Evolutionary conservation across 2,113 vertebrate species (phyloP), one percentile per base, ranked within the genome.

Genomic region (Eretmochelys imbricata): DNA sequence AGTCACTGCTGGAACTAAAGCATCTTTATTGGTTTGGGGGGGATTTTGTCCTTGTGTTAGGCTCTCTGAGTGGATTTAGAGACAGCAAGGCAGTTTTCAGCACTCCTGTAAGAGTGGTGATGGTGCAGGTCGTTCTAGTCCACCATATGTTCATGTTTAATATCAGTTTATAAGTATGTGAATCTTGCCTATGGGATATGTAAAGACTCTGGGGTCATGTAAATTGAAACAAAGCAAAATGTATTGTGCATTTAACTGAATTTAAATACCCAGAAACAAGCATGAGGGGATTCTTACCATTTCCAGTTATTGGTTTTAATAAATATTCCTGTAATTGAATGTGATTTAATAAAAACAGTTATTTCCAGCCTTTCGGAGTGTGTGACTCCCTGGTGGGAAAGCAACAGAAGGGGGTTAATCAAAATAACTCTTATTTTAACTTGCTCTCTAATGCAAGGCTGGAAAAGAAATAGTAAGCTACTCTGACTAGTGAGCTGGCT

Each of bases 291-390:
- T 97, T 96, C 86, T 97, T 96, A 95, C 88, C 76, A 91, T 87
- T 97, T 97, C 88, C 78, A 93, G 83, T 97, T 98, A 97, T 95
- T 97, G 91, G 96, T 96, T 97, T 97, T 97, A 98, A 98, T 97
- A 96, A 97, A 97, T 97, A 86, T 65, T 82, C 7, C 93, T 93
- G 88, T 96, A 97, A 97, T 97, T 97, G 95, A 90, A 97, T 93
- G 93, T 87, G 89, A 90, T 96, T 95, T 93, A 97, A 94, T 93
- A 96, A 97, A 97, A 97, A 10, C 65, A 50, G 38, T 81, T 82
- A 91, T 93, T 93, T 96, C 48, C 81, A 96, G 72, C 20, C 35
- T 88, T 94, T 94, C 83, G 46, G 94, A 96, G 55, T 4, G 0
- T n/a, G 81, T 0, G 2, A 46, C 79, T 95, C 88, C 86, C 75